Percentiles rank a stretch among this genome's conserved stretches.
Evolutionary conservation across 2,888 invertebrate genomes (phyloP).

Genomic region (Chironomus riparius): DNA sequence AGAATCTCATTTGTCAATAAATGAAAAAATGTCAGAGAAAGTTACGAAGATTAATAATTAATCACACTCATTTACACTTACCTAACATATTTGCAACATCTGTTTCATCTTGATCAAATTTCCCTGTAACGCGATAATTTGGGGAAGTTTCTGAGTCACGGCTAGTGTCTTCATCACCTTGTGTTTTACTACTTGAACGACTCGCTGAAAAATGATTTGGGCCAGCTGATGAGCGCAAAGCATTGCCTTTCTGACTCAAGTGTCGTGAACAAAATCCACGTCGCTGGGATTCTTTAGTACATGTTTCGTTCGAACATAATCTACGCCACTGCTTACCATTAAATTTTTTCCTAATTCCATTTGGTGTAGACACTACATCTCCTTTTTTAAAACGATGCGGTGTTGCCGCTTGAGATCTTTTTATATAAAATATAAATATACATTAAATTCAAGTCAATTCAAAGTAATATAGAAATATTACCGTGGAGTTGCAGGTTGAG

Average conservation of each 20-base stretch:
- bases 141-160: slow-evolving; percentile 82
- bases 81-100: slow-evolving; percentile 95
- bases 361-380: slow-evolving; percentile 82
- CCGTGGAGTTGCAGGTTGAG: slow-evolving; percentile 87
- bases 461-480: slow-evolving; percentile 34
- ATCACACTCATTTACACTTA: slow-evolving; percentile 44
- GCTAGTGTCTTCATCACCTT: slow-evolving; percentile 75
- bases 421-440: slow-evolving; percentile 1
- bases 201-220: slow-evolving; percentile 41
- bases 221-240: slow-evolving; percentile 38
- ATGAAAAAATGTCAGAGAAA: too few relatives aligned
- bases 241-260: slow-evolving; percentile 73
- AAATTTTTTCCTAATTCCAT: slow-evolving; percentile 96
- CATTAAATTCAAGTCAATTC: background rate
- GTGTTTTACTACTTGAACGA: slow-evolving; percentile 44
- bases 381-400: slow-evolving; percentile 97
- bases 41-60: too few relatives aligned
- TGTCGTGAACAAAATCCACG: slow-evolving; percentile 95
- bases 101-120: slow-evolving; percentile 89
- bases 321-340: slow-evolving; percentile 99
- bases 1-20: too few relatives aligned
- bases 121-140: slow-evolving; percentile 71
- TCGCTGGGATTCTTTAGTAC: slow-evolving; percentile 94
- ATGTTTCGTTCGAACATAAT: slow-evolving; percentile 90
- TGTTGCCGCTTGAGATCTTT: slow-evolving; percentile 80